Conservation (phyloP, 2,797 vertebrate species). For the Pseudocheirus occidentalis region DNA sequence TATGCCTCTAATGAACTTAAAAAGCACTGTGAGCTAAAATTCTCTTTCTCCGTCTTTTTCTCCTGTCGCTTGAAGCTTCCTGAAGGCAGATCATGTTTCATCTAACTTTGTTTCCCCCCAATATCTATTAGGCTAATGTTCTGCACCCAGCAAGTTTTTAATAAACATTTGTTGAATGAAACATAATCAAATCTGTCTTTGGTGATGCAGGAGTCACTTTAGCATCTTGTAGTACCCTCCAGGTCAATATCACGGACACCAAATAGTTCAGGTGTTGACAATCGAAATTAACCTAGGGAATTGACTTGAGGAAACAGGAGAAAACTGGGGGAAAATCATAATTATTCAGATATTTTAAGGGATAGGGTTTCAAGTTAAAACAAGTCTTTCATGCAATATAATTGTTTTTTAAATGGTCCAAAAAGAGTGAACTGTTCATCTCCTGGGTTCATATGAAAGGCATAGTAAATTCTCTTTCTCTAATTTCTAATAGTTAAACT, state of each 20-base stretch:
- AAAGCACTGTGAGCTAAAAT: not conserved
- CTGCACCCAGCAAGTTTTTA: not conserved
- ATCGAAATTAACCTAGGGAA: not conserved
- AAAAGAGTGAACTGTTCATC: not conserved
- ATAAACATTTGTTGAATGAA: not conserved
- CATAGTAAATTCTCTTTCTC: constrained; percentile 14
- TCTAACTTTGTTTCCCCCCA: not conserved
- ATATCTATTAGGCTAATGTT: not conserved
- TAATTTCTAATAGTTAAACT: not conserved
- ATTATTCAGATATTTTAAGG: not conserved
- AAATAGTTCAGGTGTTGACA: not conserved
- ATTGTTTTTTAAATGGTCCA: not conserved
- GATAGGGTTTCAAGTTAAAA: not conserved
- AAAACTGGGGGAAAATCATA: not conserved
- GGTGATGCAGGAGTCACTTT: not conserved
- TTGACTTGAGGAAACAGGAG: not conserved
- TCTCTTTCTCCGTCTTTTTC: not conserved
- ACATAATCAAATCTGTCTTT: not conserved
- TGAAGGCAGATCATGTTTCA: not conserved
- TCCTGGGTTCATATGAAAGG: not conserved
- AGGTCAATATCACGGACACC: not conserved
- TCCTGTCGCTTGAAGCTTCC: not conserved
- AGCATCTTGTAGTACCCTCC: not conserved
- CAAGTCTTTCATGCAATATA: not conserved
- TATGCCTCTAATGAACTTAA: not conserved